Evolutionary conservation across 2,888 invertebrate genomes (phyloP), one percentile per base, ranked within the genome.

Genomic region (Lycia hirtaria): DNA sequence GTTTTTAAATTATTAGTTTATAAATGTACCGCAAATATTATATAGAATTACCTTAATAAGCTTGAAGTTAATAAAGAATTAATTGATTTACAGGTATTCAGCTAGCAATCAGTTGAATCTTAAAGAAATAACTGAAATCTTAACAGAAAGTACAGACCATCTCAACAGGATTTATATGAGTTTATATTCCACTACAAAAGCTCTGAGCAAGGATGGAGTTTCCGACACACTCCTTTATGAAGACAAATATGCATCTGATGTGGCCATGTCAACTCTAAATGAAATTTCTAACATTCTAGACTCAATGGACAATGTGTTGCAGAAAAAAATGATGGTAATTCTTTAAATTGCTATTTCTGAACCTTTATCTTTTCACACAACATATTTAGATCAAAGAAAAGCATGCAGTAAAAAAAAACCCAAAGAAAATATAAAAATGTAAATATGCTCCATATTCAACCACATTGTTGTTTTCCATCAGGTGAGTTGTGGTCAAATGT

Each of bases 241-340:
- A 75, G 89, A 92, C 55, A 85, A 87, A 70, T 89, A 84, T 78
- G 88, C 90, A 33, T 90, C 92, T 19, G 81, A 88, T 60, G 73
- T 92, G 53, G 86, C 89, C 17, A 64, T 89, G 10, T 65, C 71
- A 28, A 90, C 89, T 30, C 56, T 90, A 12, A 80, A 74, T 73
- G 86, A 88, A 73, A 87, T 92, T 20, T 80, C 75, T 20, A 81
- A 71, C 33, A 78, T 85, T 59, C 75, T 91, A 32, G 87, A 90
- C 71, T 83, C 85, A 9, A 90, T 92, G 85, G 89, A 92, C 45
- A 75, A 81, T 54, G 68, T 83, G 35, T 57, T 91, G 59, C 80
- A 85, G 56, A 80, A 83, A 47, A 82, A 88, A 60, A 72, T 88
- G 22, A 88, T 87, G 85, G 91, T 92, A 76, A 71, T 30, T 17